phyloP scores from a whole-genome alignment of 1,140 invertebrate species.

The Cryptotermes secundus region DNA sequence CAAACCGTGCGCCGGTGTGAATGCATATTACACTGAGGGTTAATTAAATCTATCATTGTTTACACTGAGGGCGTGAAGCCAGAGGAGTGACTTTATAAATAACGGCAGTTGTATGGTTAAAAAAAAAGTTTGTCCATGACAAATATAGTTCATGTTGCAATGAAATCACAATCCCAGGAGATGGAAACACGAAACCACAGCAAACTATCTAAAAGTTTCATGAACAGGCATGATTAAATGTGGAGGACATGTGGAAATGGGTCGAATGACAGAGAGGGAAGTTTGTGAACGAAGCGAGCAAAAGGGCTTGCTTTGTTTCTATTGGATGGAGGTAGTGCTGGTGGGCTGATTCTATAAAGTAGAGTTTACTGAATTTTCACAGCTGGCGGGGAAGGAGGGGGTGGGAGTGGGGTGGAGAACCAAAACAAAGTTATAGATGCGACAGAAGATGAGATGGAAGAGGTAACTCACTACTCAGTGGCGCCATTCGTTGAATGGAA shows the following conservation, averaged over 20 bases:
- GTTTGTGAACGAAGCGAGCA: not conserved
- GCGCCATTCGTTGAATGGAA: not conserved
- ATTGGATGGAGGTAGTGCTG: not conserved
- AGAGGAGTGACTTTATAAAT: not conserved
- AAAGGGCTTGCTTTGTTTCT: not conserved
- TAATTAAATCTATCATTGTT: not conserved
- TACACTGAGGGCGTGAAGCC: not conserved
- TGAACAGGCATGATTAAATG: not conserved
- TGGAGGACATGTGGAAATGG: not conserved
- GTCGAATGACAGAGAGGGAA: not conserved
- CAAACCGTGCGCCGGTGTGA: not conserved
- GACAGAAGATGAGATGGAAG: not conserved
- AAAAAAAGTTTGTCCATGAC: not conserved
- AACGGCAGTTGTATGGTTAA: not conserved
- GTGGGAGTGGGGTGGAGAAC: not conserved
- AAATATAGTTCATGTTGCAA: not conserved
- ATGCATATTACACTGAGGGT: not conserved
- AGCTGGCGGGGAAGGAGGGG: not conserved
- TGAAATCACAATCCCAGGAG: constrained; percentile 10
- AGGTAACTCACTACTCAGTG: not conserved
- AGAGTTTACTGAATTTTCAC: not conserved
- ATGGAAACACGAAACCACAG: not conserved
- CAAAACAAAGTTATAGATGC: not conserved
- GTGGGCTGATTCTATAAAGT: not conserved
- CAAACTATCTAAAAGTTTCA: not conserved